Conservation (phyloP, 1,140 invertebrate species). For the Ips nitidus region DNA sequence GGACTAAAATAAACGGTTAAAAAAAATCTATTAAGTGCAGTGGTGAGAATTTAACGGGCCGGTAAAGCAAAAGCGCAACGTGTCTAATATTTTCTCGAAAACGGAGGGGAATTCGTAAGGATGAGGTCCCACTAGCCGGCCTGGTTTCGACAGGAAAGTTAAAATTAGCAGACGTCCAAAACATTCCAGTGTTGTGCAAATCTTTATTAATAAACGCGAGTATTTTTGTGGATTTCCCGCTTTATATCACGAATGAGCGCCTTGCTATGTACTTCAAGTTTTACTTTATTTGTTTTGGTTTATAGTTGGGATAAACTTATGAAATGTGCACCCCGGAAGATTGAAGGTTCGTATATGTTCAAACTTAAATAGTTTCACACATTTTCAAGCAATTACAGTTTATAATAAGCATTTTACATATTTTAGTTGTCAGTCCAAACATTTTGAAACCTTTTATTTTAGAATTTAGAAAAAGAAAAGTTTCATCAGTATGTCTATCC, state of each 20-base stretch:
- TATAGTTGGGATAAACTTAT: background rate
- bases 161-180: constrained; percentile 11
- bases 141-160: constrained; percentile 20
- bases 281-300: background rate
- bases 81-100: constrained; percentile 16
- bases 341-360: constrained; percentile 49
- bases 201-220: constrained; percentile 16
- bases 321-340: constrained; percentile 56
- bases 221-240: constrained; percentile 7
- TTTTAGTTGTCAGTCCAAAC: too few relatives aligned
- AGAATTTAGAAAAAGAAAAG: too few relatives aligned
- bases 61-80: background rate
- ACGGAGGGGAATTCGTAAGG: background rate
- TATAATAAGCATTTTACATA: too few relatives aligned
- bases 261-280: background rate
- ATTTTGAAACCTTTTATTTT: too few relatives aligned
- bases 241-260: too few relatives aligned
- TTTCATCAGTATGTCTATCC: background rate
- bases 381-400: too few relatives aligned
- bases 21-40: too few relatives aligned
- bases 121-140: constrained; percentile 17
- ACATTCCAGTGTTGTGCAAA: constrained; percentile 26
- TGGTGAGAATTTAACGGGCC: too few relatives aligned
- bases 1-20: too few relatives aligned
- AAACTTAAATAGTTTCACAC: background rate